These are phyloP conservation scores for Anolis carolinensis DNA, from an alignment of 2,113 vertebrate species.

Conservation along the genomic window DNA sequence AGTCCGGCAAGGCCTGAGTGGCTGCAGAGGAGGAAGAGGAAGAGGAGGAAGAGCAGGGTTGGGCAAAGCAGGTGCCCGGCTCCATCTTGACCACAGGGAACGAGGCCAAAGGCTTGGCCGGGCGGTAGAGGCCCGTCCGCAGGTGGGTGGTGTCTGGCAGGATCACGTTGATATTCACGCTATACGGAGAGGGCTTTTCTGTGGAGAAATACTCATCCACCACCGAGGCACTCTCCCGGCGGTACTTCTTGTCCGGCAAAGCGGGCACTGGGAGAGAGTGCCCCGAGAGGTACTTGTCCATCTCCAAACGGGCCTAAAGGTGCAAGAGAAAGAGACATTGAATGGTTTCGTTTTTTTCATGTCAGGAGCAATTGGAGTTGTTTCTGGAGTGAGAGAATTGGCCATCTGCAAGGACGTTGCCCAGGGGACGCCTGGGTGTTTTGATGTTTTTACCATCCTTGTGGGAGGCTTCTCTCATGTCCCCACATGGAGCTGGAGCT, in stretches of 20 bases:
- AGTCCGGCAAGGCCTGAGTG: conserved; percentile 87
- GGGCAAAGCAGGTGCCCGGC: conserved; percentile 77
- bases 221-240: conserved; percentile 87
- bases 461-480: too few species aligned
- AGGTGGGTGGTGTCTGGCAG: conserved; percentile 87
- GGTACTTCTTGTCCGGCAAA: conserved; percentile 83
- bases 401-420: too few species aligned
- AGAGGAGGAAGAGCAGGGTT: conserved; percentile 68
- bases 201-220: conserved; percentile 90
- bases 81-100: conserved; percentile 84
- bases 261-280: conserved; percentile 40
- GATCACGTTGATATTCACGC: conserved; percentile 92
- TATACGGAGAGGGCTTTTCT: conserved; percentile 86
- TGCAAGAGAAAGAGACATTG: not conserved
- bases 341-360: too few species aligned
- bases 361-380: too few species aligned
- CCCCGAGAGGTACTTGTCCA: conserved; percentile 87
- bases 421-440: too few species aligned
- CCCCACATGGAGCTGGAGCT: too few species aligned
- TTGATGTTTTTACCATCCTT: too few species aligned
- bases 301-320: conserved; percentile 75
- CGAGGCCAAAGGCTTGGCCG: conserved; percentile 48
- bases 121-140: conserved; percentile 87
- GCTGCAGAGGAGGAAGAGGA: conserved; percentile 64
- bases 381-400: too few species aligned